phyloP scores from a whole-genome alignment of 2,113 vertebrate genomes.

The Python bivittatus region DNA sequence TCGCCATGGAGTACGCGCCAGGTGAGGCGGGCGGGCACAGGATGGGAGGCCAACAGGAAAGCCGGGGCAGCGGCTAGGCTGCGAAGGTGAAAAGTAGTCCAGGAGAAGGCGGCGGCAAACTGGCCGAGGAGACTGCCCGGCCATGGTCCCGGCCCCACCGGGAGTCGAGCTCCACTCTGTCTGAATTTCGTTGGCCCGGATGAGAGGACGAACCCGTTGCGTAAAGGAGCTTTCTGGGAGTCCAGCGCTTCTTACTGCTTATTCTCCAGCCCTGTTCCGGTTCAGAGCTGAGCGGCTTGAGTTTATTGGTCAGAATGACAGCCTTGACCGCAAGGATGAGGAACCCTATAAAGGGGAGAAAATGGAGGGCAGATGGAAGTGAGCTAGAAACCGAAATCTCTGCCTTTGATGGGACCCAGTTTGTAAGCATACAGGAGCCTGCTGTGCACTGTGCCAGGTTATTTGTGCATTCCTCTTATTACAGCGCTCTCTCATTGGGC shows the following conservation, averaged over 20 bases:
- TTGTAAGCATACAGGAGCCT: neutral
- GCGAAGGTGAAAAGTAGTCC: neutral
- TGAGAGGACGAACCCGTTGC: neutral
- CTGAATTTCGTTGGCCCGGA: neutral
- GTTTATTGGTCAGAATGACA: neutral
- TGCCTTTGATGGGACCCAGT: no score
- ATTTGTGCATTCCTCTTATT: no score
- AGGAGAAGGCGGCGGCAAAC: neutral
- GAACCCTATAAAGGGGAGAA: neutral
- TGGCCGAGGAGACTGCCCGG: neutral
- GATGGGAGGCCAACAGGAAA: neutral
- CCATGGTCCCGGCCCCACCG: neutral
- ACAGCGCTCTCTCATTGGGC: no score
- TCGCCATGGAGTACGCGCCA: constrained; percentile 98
- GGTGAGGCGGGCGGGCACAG: constrained; percentile 65
- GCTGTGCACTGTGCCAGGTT: no score
- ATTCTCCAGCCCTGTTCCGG: neutral
- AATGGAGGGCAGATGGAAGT: no score
- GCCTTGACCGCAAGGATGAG: neutral
- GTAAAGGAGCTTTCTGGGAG: neutral
- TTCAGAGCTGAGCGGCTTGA: neutral
- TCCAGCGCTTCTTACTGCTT: neutral
- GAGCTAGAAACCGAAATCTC: no score
- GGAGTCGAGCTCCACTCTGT: neutral
- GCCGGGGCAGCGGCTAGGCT: no score